phyloP scores from a whole-genome alignment of 2,797 vertebrate species.

The Epinephelus awoara region DNA sequence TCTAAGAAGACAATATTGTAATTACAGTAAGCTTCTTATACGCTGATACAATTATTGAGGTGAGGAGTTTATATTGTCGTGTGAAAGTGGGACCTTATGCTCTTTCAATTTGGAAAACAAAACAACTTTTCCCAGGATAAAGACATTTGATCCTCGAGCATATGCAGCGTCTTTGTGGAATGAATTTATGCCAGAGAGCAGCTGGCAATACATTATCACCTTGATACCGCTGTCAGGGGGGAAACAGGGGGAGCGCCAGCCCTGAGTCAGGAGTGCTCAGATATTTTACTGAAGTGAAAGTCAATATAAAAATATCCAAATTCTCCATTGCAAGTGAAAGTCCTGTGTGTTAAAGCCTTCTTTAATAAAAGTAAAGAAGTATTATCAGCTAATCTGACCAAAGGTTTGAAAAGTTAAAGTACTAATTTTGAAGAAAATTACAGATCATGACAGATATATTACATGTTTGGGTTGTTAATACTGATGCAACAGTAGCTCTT shows the following conservation, averaged over 20 bases:
- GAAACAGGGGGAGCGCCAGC: neutral
- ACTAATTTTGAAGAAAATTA: neutral
- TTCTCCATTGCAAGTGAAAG: neutral
- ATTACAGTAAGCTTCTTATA: conserved; percentile 88
- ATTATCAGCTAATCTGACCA: neutral
- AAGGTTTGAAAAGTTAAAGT: neutral
- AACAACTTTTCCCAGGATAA: conserved; percentile 74
- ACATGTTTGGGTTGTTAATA: neutral
- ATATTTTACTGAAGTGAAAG: neutral
- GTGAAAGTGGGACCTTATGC: conserved; percentile 81
- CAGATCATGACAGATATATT: neutral
- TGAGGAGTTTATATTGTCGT: conserved; percentile 71
- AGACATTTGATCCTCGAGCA: conserved; percentile 77
- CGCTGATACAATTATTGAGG: conserved; percentile 86
- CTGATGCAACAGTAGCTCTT: neutral
- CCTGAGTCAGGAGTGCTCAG: neutral
- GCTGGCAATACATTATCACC: conserved; percentile 70
- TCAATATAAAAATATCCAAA: neutral
- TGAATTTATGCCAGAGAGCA: conserved; percentile 72
- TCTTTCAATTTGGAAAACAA: conserved; percentile 80
- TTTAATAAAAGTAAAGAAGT: neutral
- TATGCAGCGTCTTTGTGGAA: conserved; percentile 75
- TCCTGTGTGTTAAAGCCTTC: neutral
- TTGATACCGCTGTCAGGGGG: conserved; percentile 24
- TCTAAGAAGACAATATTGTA: conserved; percentile 85